Evolutionary conservation across 1,140 invertebrate genomes (phyloP).

Genomic region (Luehdorfia chinensis): DNA sequence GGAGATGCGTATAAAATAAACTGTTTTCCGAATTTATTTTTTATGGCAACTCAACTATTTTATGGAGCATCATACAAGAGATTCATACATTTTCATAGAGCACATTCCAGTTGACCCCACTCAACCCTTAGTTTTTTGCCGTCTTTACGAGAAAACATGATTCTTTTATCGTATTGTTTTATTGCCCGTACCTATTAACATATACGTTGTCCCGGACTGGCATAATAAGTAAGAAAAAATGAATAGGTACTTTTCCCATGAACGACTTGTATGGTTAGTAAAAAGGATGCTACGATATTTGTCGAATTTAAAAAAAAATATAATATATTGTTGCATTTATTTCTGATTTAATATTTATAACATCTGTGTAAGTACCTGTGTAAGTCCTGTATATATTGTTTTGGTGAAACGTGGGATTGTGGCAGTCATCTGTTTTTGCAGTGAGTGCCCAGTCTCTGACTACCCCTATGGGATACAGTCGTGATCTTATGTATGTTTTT

Average conservation of each 20-base stretch:
- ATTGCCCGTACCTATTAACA: slow-evolving; percentile 39
- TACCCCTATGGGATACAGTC: too few species aligned
- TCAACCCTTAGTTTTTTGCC: slow-evolving; percentile 24
- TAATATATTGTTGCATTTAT: too few species aligned
- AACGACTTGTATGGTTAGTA: slow-evolving; percentile 29
- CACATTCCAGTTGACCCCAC: slow-evolving; percentile 25
- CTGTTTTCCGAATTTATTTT: slow-evolving; percentile 3
- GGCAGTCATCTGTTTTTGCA: too few species aligned
- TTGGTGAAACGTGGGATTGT: too few species aligned
- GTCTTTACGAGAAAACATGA: slow-evolving; percentile 32
- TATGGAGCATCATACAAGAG: background rate
- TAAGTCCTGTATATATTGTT: too few species aligned
- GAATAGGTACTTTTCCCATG: slow-evolving; percentile 28
- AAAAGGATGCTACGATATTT: too few species aligned
- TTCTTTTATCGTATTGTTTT: slow-evolving; percentile 38
- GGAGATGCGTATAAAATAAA: slow-evolving; percentile 1
- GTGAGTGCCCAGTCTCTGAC: too few species aligned
- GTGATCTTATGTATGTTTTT: too few species aligned
- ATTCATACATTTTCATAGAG: slow-evolving; percentile 13
- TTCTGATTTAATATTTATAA: too few species aligned
- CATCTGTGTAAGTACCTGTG: too few species aligned
- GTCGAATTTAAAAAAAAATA: too few species aligned
- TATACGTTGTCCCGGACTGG: slow-evolving; percentile 28
- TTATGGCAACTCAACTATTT: background rate
- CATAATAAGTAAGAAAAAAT: slow-evolving; percentile 45